Evolutionary conservation across 2,888 invertebrate genomes (phyloP).

Genomic region (Drosophila siamana): DNA sequence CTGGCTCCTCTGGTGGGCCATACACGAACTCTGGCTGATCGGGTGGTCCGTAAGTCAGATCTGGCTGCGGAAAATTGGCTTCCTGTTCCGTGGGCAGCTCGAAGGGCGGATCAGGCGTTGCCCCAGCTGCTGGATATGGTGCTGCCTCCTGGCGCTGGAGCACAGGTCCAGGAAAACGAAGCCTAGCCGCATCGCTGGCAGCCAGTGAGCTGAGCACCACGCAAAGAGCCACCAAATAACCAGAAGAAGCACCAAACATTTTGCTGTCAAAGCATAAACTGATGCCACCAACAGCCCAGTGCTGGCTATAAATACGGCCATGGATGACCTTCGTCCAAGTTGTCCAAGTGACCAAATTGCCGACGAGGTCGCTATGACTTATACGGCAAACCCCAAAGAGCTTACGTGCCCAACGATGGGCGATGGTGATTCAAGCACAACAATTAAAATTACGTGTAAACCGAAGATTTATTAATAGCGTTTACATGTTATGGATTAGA

Average conservation of each 20-base stretch:
- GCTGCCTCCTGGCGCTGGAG: constrained; percentile 72
- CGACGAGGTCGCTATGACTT: constrained; percentile 69
- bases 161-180: constrained; percentile 77
- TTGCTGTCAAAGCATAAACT: constrained; percentile 61
- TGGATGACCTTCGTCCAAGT: constrained; percentile 51
- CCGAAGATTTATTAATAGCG: constrained; percentile 51
- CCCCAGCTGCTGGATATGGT: constrained; percentile 82
- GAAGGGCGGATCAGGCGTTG: constrained; percentile 78
- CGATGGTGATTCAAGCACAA: constrained; percentile 44
- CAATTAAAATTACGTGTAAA: constrained; percentile 33
- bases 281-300: constrained; percentile 23
- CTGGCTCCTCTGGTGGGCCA: constrained; percentile 57
- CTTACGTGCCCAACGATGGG: constrained; percentile 61
- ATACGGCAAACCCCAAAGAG: constrained; percentile 58
- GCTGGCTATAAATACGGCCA: constrained; percentile 57
- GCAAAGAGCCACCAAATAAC: constrained; percentile 36
- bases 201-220: constrained; percentile 22
- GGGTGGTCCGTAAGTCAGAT: constrained; percentile 74
- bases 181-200: constrained; percentile 25
- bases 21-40: constrained; percentile 48
- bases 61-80: constrained; percentile 61
- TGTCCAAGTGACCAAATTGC: constrained; percentile 48
- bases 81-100: constrained; percentile 76
- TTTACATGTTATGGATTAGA: constrained; percentile 38
- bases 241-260: constrained; percentile 50